These are phyloP conservation scores for Drosophila mulleri DNA, from an alignment of 2,888 invertebrate species.

Conservation along the genomic window DNA sequence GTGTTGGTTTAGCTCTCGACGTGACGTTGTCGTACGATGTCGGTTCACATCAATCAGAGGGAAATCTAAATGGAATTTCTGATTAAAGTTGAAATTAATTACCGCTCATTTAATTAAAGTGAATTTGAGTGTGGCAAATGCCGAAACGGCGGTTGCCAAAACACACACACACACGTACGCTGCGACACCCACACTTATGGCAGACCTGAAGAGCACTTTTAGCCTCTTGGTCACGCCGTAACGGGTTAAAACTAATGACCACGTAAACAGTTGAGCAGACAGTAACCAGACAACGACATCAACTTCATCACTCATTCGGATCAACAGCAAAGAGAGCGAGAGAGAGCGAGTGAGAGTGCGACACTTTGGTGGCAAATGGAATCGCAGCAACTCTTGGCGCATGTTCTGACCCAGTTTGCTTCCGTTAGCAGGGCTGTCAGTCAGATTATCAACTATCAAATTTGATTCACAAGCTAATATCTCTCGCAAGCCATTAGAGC, in stretches of 20 bases:
- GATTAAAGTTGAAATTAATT: conserved; percentile 85
- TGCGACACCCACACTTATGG: conserved; percentile 16
- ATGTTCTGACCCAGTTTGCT: conserved; percentile 60
- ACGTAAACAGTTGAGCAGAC: conserved; percentile 79
- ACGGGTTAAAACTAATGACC: conserved; percentile 83
- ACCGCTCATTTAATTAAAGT: conserved; percentile 84
- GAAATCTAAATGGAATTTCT: conserved; percentile 84
- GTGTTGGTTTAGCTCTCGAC: conserved; percentile 39
- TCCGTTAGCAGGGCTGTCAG: conserved; percentile 62
- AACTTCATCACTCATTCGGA: conserved; percentile 75
- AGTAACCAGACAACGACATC: conserved; percentile 82
- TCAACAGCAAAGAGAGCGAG: conserved; percentile 29
- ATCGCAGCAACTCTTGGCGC: conserved; percentile 30
- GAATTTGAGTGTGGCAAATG: conserved; percentile 80
- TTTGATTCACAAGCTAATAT: conserved; percentile 81
- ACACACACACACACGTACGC: background rate
- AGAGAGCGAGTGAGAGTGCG: conserved; percentile 1
- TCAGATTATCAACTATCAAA: conserved; percentile 76
- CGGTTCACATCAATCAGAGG: conserved; percentile 81
- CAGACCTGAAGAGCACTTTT: conserved; percentile 55
- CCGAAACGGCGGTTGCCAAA: conserved; percentile 47
- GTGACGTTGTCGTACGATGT: conserved; percentile 72
- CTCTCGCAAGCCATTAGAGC: conserved; percentile 81
- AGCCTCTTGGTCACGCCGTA: conserved; percentile 59
- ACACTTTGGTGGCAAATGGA: conserved; percentile 36